A percentile compares a stretch with the other conserved stretches of the same genome.
Conservation (phyloP, 1,140 invertebrate genomes). For the Drosophila oshimai region DNA sequence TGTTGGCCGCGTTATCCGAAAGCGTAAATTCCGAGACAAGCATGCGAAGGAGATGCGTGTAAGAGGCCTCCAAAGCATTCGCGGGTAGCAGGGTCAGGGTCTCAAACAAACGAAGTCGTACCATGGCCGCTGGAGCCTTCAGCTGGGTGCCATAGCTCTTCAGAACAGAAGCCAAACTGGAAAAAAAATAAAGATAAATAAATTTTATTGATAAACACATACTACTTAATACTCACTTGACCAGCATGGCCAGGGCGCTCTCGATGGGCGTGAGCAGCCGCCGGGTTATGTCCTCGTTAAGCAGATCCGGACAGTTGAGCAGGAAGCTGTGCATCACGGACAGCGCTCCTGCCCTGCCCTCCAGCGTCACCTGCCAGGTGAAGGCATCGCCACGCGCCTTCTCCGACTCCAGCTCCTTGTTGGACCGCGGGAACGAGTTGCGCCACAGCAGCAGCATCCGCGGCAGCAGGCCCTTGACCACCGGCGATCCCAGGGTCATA, state of each 20-base stretch:
- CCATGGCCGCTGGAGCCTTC: constrained; percentile 96
- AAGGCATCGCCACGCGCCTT: constrained; percentile 98
- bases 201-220: background rate
- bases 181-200: background rate
- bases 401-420: constrained; percentile 98
- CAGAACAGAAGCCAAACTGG: constrained; percentile 91
- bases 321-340: constrained; percentile 97
- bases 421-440: constrained; percentile 97
- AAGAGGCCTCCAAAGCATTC: constrained; percentile 92
- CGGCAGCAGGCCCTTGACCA: constrained; percentile 94
- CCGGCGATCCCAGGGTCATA: constrained; percentile 97
- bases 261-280: constrained; percentile 95
- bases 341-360: constrained; percentile 97
- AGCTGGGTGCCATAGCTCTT: constrained; percentile 97
- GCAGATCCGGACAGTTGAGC: constrained; percentile 93
- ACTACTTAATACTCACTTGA: constrained; percentile 88
- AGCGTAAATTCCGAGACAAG: constrained; percentile 98
- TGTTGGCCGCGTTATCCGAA: constrained; percentile 96
- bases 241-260: constrained; percentile 96
- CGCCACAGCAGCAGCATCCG: constrained; percentile 98
- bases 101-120: constrained; percentile 95
- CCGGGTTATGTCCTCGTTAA: constrained; percentile 95
- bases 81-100: constrained; percentile 92
- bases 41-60: constrained; percentile 93
- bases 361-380: constrained; percentile 99